These are phyloP conservation scores for Leucophenga maculata DNA, from an alignment of 2,888 invertebrate species.

Conservation along the genomic window DNA sequence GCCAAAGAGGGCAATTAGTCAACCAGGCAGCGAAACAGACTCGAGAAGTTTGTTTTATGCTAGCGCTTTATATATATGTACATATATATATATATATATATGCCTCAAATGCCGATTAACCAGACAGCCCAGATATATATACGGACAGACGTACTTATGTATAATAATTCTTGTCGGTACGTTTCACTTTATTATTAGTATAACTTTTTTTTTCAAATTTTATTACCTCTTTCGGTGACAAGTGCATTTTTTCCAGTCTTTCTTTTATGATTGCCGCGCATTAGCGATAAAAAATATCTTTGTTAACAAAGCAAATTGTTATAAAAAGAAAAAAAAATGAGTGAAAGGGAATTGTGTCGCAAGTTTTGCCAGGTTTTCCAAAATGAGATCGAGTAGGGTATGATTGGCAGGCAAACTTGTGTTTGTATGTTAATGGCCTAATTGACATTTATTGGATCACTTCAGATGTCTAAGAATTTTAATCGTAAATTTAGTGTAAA, in stretches of 20 bases:
- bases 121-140: neutral
- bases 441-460: too few relatives aligned
- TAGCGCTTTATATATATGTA: slow-evolving; percentile 33
- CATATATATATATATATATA: slow-evolving; percentile 31
- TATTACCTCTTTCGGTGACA: slow-evolving; percentile 34
- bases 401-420: too few relatives aligned
- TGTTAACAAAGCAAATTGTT: slow-evolving; percentile 61
- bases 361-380: too few relatives aligned
- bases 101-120: neutral
- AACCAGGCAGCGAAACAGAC: slow-evolving; percentile 36
- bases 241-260: slow-evolving; percentile 45
- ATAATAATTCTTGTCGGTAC: slow-evolving; percentile 40
- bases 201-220: neutral
- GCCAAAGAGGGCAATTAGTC: slow-evolving; percentile 46
- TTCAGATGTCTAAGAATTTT: too few relatives aligned
- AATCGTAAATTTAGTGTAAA: too few relatives aligned
- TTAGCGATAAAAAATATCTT: slow-evolving; percentile 56
- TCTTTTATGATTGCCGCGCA: slow-evolving; percentile 55
- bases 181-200: slow-evolving; percentile 45
- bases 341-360: too few relatives aligned
- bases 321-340: slow-evolving; percentile 9
- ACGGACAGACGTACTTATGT: slow-evolving; percentile 5
- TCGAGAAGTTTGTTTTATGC: neutral
- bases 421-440: too few relatives aligned
- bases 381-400: too few relatives aligned